phyloP scores from a whole-genome alignment of 2,797 vertebrate species.

The Vultur gryphus region DNA sequence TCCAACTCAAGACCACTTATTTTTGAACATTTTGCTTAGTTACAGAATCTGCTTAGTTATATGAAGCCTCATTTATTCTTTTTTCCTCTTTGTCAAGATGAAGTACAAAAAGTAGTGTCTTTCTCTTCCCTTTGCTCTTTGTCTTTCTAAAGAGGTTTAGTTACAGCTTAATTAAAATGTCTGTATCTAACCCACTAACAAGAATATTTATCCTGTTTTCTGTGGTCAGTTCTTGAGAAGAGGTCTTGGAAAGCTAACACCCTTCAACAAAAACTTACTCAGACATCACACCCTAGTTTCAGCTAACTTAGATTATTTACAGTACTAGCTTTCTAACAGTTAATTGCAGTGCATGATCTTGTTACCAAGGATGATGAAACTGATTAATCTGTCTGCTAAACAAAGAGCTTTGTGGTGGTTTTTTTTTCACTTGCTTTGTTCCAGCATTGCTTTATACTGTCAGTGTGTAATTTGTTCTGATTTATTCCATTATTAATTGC shows the following conservation, averaged over 20 bases:
- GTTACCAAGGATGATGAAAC: slow-evolving; percentile 38
- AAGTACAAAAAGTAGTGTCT: background rate
- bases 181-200: background rate
- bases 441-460: background rate
- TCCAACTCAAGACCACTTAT: background rate
- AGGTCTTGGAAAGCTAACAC: background rate
- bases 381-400: background rate
- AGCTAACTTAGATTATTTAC: slow-evolving; percentile 38
- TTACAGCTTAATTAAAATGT: background rate
- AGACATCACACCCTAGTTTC: slow-evolving; percentile 1
- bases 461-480: background rate
- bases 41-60: background rate
- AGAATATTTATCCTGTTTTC: background rate
- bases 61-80: background rate
- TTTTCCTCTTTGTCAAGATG: background rate
- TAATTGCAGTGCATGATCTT: slow-evolving; percentile 30
- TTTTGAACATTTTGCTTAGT: background rate
- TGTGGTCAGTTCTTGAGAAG: background rate
- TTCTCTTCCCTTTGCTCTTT: background rate
- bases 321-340: background rate
- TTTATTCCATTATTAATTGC: slow-evolving; percentile 7
- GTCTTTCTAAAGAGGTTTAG: background rate
- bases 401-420: background rate
- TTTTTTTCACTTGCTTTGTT: background rate
- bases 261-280: background rate